These are phyloP conservation scores for Drosophila tsacasi DNA, from an alignment of 1,140 invertebrate species.

Conservation along the genomic window DNA sequence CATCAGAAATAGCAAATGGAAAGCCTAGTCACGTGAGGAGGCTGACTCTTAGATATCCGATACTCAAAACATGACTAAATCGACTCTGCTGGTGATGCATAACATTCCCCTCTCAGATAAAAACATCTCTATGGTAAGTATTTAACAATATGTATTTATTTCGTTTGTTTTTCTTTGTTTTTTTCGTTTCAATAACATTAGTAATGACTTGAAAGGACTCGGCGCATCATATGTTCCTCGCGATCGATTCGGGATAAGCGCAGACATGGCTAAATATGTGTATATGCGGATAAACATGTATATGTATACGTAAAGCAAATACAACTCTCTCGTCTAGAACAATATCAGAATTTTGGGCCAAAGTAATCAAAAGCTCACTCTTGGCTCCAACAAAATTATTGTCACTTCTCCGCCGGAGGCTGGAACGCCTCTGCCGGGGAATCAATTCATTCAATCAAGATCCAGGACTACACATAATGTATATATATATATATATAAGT, in stretches of 20 bases:
- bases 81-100: too few species aligned
- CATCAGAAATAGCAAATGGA: not conserved
- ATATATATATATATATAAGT: not conserved
- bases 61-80: too few species aligned
- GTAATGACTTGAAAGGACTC: constrained; percentile 44
- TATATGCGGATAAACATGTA: constrained; percentile 22
- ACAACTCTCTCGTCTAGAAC: constrained; percentile 28
- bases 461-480: constrained; percentile 18
- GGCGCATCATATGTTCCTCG: constrained; percentile 33
- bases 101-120: not conserved
- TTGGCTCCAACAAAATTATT: constrained; percentile 55
- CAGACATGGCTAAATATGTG: constrained; percentile 18
- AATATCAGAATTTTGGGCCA: constrained; percentile 27
- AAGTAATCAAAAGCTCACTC: constrained; percentile 4
- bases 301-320: constrained; percentile 21
- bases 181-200: constrained; percentile 26
- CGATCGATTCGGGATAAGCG: constrained; percentile 33
- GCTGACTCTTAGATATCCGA: too few species aligned
- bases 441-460: constrained; percentile 13
- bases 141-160: constrained; percentile 48
- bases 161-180: constrained; percentile 19
- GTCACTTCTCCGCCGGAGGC: constrained; percentile 24
- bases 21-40: not conserved
- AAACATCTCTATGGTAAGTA: not conserved
- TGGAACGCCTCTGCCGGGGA: not conserved